Percentiles rank a stretch among this genome's conserved stretches.
These are phyloP conservation scores for Protodeltote pygarga DNA, from an alignment of 2,888 invertebrate genomes.

Conservation along the genomic window DNA sequence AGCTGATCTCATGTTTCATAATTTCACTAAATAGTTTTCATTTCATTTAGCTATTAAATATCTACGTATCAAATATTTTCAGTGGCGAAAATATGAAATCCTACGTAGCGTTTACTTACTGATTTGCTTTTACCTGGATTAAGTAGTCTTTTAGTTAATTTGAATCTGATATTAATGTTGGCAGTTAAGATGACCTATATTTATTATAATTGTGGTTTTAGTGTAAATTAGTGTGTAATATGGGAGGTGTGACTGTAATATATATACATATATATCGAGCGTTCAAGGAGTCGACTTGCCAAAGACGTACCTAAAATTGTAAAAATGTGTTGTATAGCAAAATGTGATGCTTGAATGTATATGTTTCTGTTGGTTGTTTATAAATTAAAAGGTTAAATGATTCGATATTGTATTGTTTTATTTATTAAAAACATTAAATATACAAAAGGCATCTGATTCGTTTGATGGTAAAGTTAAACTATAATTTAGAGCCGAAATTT, in stretches of 20 bases:
- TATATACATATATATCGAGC: conserved; percentile 40
- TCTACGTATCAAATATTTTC: conserved; percentile 27
- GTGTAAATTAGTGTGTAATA: conserved; percentile 42
- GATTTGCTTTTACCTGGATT: conserved; percentile 51
- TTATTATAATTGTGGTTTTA: conserved; percentile 50
- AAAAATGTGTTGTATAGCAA: conserved; percentile 65
- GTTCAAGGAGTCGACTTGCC: conserved; percentile 67
- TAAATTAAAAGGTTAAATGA: conserved; percentile 71
- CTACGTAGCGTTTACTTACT: conserved; percentile 37
- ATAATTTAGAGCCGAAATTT: too few species aligned
- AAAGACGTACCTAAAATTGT: conserved; percentile 71
- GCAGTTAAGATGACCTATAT: conserved; percentile 49
- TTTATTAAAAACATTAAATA: too few species aligned
- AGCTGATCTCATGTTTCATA: conserved; percentile 51
- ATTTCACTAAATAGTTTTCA: conserved; percentile 29
- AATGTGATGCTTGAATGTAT: conserved; percentile 65
- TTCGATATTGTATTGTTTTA: conserved; percentile 39
- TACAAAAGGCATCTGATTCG: too few species aligned
- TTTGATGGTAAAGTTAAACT: too few species aligned
- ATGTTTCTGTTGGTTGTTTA: conserved; percentile 79
- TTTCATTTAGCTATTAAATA: conserved; percentile 31
- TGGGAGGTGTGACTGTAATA: conserved; percentile 37
- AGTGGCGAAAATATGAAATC: conserved; percentile 35
- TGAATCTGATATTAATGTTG: conserved; percentile 45
- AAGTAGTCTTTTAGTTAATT: conserved; percentile 50